Conservation (phyloP, 1,140 invertebrate species). For the Achatina immaculata region DNA sequence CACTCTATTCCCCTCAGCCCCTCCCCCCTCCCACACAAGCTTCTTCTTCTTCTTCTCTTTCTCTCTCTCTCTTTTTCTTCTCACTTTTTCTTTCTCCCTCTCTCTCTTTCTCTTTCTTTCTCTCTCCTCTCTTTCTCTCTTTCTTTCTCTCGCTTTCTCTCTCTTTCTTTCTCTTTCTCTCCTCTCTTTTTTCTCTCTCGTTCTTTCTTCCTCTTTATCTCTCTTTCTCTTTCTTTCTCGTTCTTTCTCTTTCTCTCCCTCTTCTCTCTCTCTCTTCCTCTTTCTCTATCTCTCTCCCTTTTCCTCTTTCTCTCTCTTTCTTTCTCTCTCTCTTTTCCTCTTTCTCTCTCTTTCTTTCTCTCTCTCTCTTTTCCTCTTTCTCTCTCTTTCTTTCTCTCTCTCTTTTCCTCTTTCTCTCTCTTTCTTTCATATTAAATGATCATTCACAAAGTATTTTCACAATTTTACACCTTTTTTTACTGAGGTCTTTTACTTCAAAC, state of each 20-base stretch:
- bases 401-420: slow-evolving; percentile 21
- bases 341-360: slow-evolving; percentile 5
- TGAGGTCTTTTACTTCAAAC: too few species aligned
- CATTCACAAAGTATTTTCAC: too few species aligned
- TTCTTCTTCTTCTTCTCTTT: background rate
- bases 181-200: background rate
- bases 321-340: background rate
- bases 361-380: slow-evolving; percentile 18
- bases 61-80: background rate
- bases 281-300: background rate
- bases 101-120: slow-evolving; percentile 18
- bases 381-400: slow-evolving; percentile 18
- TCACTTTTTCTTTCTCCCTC: background rate
- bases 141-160: background rate
- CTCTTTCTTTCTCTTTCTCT: slow-evolving; percentile 4
- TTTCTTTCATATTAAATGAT: too few species aligned
- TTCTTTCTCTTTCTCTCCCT: background rate
- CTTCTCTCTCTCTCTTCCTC: background rate
- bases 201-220: background rate
- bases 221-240: slow-evolving; percentile 6
- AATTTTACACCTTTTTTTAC: too few species aligned
- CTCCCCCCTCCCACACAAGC: background rate
- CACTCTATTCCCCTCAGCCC: too few species aligned
- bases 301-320: slow-evolving; percentile 3
- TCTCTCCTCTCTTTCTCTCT: slow-evolving; percentile 18